phyloP scores from a whole-genome alignment of 2,797 vertebrate species.

The Danionella dracula region DNA sequence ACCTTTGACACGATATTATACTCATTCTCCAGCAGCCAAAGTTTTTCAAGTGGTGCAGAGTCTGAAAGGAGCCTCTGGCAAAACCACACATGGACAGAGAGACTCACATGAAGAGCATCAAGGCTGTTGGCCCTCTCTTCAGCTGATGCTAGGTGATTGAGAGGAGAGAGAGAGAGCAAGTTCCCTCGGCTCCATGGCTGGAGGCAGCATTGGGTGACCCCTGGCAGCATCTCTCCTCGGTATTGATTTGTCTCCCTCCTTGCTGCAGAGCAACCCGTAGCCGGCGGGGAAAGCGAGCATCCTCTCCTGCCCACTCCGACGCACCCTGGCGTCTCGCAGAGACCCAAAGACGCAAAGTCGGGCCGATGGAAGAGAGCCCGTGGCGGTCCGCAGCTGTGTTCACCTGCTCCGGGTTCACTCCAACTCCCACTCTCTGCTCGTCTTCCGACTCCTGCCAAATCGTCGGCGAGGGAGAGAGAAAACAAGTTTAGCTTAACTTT shows the following conservation, averaged over 20 bases:
- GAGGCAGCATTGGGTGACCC: slow-evolving; percentile 72
- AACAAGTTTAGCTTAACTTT: slow-evolving; percentile 72
- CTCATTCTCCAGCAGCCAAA: slow-evolving; percentile 65
- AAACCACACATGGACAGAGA: slow-evolving; percentile 65
- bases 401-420: slow-evolving; percentile 72
- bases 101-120: slow-evolving; percentile 48
- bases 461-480: slow-evolving; percentile 56
- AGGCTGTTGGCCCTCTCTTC: slow-evolving; percentile 61
- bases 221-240: slow-evolving; percentile 73
- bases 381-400: slow-evolving; percentile 76
- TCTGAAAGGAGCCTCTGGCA: slow-evolving; percentile 58
- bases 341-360: slow-evolving; percentile 56
- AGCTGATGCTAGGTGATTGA: slow-evolving; percentile 55
- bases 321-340: slow-evolving; percentile 62
- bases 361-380: slow-evolving; percentile 68
- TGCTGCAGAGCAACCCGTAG: slow-evolving; percentile 64
- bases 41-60: slow-evolving; percentile 69
- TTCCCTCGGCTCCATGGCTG: slow-evolving; percentile 69
- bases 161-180: slow-evolving; percentile 58
- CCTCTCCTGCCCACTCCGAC: slow-evolving; percentile 72
- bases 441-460: slow-evolving; percentile 57
- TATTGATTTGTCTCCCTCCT: slow-evolving; percentile 76
- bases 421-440: slow-evolving; percentile 57
- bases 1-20: slow-evolving; percentile 60
- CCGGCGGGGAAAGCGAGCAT: slow-evolving; percentile 69